Evolutionary conservation across 1,140 invertebrate species (phyloP).

Genomic region (Holotrichia oblita): DNA sequence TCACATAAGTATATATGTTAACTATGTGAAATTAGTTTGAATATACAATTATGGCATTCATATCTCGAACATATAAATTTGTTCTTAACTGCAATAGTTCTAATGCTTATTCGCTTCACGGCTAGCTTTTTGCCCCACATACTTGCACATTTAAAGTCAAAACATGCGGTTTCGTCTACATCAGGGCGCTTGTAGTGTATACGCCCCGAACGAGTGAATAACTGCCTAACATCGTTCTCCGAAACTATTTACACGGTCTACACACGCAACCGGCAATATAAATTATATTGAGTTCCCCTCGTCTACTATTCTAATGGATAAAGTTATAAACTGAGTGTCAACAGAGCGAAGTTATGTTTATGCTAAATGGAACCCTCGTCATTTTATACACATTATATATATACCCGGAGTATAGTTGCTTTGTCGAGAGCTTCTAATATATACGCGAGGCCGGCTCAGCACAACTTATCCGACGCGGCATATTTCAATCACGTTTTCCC

Average conservation of each 20-base stretch:
- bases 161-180: neutral
- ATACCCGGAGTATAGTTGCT: neutral
- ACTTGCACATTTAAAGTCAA: neutral
- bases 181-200: neutral
- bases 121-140: neutral
- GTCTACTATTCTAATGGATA: constrained; percentile 13
- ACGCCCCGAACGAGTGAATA: neutral
- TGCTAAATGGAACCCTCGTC: constrained; percentile 15
- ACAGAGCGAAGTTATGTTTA: constrained; percentile 17
- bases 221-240: neutral
- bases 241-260: neutral
- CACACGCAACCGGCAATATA: neutral
- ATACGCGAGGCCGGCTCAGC: neutral
- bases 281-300: constrained; percentile 12
- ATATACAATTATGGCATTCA: too few relatives aligned
- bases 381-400: constrained; percentile 15
- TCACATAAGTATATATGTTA: too few relatives aligned
- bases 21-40: too few relatives aligned
- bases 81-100: neutral
- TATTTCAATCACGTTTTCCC: constrained; percentile 5
- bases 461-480: constrained; percentile 1
- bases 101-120: neutral
- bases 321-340: constrained; percentile 17
- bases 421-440: constrained; percentile 17
- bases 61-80: too few relatives aligned